These are phyloP conservation scores for Gouania willdenowi DNA, from an alignment of 2,797 vertebrate species.

Conservation along the genomic window DNA sequence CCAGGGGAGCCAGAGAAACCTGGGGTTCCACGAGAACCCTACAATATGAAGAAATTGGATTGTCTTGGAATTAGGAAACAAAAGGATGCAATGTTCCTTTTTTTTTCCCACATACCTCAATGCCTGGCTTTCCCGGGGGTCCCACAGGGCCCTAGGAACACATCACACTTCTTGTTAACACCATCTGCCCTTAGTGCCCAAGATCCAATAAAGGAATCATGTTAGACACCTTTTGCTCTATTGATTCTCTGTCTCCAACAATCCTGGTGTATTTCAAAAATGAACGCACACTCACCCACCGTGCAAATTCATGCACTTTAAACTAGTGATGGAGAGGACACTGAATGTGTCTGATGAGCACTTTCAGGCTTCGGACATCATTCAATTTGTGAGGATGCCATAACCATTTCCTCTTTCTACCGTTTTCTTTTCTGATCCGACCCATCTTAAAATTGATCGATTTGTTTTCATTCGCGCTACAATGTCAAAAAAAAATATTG, in stretches of 20 bases:
- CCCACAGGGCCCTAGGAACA: conserved; percentile 84
- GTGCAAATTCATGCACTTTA: conserved; percentile 39
- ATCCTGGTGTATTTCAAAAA: conserved; percentile 50
- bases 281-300: conserved; percentile 46
- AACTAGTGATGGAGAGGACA: conserved; percentile 9
- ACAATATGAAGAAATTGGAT: not conserved
- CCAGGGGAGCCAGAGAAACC: conserved; percentile 85
- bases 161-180: conserved; percentile 70
- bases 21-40: conserved; percentile 86
- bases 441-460: no score
- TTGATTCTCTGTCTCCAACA: conserved; percentile 62
- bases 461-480: no score
- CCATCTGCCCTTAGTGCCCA: conserved; percentile 49
- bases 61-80: no score
- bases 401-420: no score
- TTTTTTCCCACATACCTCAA: conserved; percentile 77
- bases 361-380: no score
- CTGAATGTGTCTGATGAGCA: no score
- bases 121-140: conserved; percentile 82
- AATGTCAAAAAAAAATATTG: no score
- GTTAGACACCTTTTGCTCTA: conserved; percentile 65
- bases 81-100: conserved; percentile 2
- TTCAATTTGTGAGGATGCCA: no score
- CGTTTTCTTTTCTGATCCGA: no score
- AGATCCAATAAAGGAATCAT: conserved; percentile 63